Evolutionary conservation across 37 sponge, comb jelly and placozoan species (phyloP).

Genomic region (Theonella swinhoei): DNA sequence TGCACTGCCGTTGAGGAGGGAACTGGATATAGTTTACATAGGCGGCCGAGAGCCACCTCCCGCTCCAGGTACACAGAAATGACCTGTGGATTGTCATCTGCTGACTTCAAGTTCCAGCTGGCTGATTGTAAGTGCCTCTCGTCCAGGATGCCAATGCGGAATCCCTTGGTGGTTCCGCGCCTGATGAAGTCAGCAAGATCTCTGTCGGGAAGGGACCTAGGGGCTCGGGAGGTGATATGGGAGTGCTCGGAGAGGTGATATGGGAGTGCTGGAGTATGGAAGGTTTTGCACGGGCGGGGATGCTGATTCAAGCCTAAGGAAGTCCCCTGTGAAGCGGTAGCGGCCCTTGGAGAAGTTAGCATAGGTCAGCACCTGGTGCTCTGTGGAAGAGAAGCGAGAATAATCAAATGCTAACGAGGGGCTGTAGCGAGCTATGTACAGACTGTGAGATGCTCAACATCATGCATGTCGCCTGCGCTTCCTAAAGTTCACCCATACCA

Average conservation of each 20-base stretch:
- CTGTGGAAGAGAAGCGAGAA: not conserved
- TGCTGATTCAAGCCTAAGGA: not conserved
- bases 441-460: too few species aligned
- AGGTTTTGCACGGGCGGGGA: not conserved
- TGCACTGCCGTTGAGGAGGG: not conserved
- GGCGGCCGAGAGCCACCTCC: not conserved
- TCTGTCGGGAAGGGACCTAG: not conserved
- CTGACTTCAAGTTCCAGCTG: conserved; percentile 9
- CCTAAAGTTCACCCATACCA: too few species aligned
- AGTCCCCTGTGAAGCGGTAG: not conserved
- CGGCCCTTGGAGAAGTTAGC: not conserved
- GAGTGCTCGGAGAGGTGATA: too few species aligned
- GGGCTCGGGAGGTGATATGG: not conserved
- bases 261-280: not conserved
- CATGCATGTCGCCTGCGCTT: too few species aligned
- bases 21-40: not conserved
- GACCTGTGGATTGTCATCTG: not conserved
- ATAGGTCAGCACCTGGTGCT: too few species aligned
- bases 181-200: not conserved
- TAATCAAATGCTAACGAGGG: not conserved
- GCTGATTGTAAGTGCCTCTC: not conserved
- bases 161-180: not conserved
- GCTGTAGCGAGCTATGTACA: too few species aligned
- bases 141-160: not conserved
- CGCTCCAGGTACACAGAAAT: not conserved